Base-by-base conservation (phyloP, 2,113 vertebrate species). In the Cinclus mexicanus region DNA sequence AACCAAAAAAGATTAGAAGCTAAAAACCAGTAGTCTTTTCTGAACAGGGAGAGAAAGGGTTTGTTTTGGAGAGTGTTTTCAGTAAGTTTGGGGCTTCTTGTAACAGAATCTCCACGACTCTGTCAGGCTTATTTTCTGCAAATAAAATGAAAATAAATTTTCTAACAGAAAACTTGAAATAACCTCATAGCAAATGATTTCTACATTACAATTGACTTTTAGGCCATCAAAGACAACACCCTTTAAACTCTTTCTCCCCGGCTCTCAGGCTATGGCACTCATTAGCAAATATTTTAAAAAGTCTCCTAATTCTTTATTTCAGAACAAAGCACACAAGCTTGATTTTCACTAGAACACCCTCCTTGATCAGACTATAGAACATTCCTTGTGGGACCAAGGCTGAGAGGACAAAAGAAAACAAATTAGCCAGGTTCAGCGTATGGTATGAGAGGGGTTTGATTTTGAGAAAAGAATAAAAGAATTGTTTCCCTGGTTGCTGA, bases 371-470 rank as follows among this genome's bases (percentile, higher is more conserved):
- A 29, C 28, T 68, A 16, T 7, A 75, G 65, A 83, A 35, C 28
- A 10, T 39, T 42, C 59, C 25, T 71, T 84, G 63, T 57, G 55
- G 12, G 7, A 15, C 42, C 35, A 35, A 71, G 55, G 41, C 57
- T 76, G 14, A 46, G 63, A 70, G 55, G 50, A 87, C 59, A 89
- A 93, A 93, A 87, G 49, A 41, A 42, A 87, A 65, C 23, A 81
- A 76, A 76, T 21, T 26, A 68, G 23, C 24, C 9, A 47, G 4
- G 10, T 57, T 84, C 69, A 68, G 57, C 1, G 0, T 14, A 31
- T 26, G 20, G 14, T 49, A 60, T 14, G 3, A 61, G 11, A 3
- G 4, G 9, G 6, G 1, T 12, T 39, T 6, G 0, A 28, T 65
- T 76, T 78, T 21, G 49, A 53, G 33, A 65, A 83, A n/a, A 78